Percentiles rank a stretch among this genome's conserved stretches.
phyloP scores from a whole-genome alignment of 2,888 invertebrate genomes.

The Xylota sylvarum region DNA sequence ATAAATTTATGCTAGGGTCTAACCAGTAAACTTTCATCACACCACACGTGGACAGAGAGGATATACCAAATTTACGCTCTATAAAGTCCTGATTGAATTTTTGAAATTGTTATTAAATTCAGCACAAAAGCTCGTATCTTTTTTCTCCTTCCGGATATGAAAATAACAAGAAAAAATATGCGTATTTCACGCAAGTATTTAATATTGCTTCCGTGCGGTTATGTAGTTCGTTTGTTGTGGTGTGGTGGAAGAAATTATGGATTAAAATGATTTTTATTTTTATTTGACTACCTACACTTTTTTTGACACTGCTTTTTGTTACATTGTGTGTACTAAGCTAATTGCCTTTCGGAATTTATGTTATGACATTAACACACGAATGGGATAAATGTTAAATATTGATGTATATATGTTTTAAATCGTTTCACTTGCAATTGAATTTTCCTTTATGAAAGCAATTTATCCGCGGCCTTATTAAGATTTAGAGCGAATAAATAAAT shows the following conservation, averaged over 20 bases:
- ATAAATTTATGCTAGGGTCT: conserved; percentile 22
- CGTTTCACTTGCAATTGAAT: not conserved
- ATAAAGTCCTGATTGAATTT: conserved; percentile 52
- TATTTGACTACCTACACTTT: not conserved
- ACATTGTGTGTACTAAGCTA: conserved; percentile 4
- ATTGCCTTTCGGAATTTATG: conserved; percentile 19
- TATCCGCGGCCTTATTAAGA: not conserved
- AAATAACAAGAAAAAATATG: conserved; percentile 8
- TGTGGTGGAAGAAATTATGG: conserved; percentile 6
- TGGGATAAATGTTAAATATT: not conserved
- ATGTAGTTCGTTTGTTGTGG: conserved; percentile 19
- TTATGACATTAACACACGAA: conserved; percentile 2
- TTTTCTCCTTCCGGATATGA: not conserved
- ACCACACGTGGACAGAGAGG: not conserved
- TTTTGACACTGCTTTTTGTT: not conserved
- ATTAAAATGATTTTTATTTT: not conserved
- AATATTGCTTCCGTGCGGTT: conserved; percentile 18
- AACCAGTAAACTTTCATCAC: conserved; percentile 13
- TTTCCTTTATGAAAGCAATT: not conserved
- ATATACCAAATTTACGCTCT: conserved; percentile 32
- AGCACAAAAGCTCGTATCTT: conserved; percentile 14
- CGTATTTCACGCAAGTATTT: conserved; percentile 14
- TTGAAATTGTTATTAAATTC: conserved; percentile 33
- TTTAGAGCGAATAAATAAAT: not conserved
- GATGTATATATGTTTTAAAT: not conserved